A percentile compares a stretch with the other conserved stretches of the same genome.
Evolutionary conservation across 2,797 vertebrate genomes (phyloP).

Genomic region (Pyrocephalus nanus): DNA sequence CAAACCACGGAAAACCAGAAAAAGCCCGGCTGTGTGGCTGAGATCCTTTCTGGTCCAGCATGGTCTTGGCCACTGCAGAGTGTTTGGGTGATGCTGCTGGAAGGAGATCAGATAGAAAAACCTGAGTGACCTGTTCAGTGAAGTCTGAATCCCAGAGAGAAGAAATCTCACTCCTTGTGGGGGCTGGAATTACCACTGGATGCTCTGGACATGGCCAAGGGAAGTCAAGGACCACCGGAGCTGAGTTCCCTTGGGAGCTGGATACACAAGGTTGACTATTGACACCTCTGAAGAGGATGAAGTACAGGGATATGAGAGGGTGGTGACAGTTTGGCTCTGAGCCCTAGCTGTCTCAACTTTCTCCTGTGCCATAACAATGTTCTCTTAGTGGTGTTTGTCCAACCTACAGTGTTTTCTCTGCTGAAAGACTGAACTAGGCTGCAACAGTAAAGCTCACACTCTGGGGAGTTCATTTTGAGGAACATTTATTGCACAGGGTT

Average conservation of each 20-base stretch:
- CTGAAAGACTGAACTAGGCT: not conserved
- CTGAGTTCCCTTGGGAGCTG: not conserved
- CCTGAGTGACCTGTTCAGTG: not conserved
- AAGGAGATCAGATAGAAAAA: not conserved
- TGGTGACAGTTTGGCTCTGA: not conserved
- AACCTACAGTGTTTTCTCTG: not conserved
- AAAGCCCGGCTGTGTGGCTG: not conserved
- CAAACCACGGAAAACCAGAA: too few relatives aligned
- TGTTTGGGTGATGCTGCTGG: not conserved
- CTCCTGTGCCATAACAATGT: not conserved
- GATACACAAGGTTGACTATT: not conserved
- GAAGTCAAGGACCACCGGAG: not conserved
- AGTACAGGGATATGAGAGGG: rapidly evolving
- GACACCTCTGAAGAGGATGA: not conserved
- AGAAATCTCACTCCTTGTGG: not conserved
- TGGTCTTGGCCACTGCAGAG: not conserved
- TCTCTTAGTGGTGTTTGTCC: not conserved
- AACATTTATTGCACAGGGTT: not conserved
- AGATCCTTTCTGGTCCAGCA: not conserved
- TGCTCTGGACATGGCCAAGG: not conserved
- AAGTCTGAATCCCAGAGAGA: not conserved
- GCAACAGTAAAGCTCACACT: not conserved
- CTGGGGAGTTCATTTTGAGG: not conserved
- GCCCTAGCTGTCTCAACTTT: too few relatives aligned
- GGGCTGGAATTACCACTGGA: not conserved